Base-by-base conservation (phyloP, 2,113 vertebrate species). In the Semicossyphus pulcher region DNA sequence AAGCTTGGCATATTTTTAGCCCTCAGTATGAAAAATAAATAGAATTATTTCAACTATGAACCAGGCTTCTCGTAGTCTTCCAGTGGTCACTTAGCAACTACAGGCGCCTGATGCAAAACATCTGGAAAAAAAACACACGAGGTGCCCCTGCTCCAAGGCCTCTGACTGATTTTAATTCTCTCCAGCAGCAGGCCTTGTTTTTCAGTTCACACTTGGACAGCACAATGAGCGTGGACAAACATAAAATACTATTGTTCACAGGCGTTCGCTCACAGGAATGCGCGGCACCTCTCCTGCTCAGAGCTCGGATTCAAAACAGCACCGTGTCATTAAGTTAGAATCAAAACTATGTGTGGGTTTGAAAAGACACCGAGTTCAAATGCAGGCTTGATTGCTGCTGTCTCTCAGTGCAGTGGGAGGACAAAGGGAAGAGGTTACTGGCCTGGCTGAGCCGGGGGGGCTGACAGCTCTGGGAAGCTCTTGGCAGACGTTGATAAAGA, bases 401-500 rank as follows among this genome's bases (percentile, higher is more conserved):
- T 77, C 45, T 67, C 4, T 15, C 49, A 21, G 57, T 60, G 77
- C 44, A 41, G 80, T 14, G 11, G 45, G 67, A 73, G 54, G 66
- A 72, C 78, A 60, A 81, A 76, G 18, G 23, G 63, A 32, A 2
- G 48, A 70, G 67, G 80, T 41, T 53, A 16, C 25, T 23, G 61
- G 74, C 59, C 52, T 6, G 61, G 45, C 51, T 63, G 72, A 56
- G 73, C 76, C 48, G 37, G 28, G 37, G 28, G 32, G 47, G 71
- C 72, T 61, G 82, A 85, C 81, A 80, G 76, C 86, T 78, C 51
- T 18, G 72, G 59, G 59, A 74, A 62, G 65, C 76, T 79, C 76
- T 85, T 71, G 44, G 63, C 60, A 53, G 82, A 85, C 81, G 81
- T 56, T 75, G 83, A 89, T 86, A 78, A 71, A 83, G 66, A 85